phyloP scores from a whole-genome alignment of 1,140 invertebrate species.

The Cydia strobilella region DNA sequence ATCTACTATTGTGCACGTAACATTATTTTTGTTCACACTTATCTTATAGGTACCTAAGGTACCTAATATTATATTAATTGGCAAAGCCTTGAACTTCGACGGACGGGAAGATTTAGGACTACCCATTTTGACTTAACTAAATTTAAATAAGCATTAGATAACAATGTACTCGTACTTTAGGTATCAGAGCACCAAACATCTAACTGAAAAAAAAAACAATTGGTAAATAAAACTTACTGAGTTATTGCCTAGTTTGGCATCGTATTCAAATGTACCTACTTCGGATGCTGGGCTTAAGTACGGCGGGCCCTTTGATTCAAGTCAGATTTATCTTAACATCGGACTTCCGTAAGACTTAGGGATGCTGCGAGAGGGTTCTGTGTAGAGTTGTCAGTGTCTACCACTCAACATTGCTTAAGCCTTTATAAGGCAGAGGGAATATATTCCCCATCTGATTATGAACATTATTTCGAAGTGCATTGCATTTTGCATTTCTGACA shows the following conservation, averaged over 20 bases:
- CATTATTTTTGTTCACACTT: background rate
- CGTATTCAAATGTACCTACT: slow-evolving; percentile 4
- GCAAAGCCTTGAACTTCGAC: too few species aligned
- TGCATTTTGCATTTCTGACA: too few species aligned
- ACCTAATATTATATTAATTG: too few species aligned
- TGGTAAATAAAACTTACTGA: slow-evolving; percentile 12
- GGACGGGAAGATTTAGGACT: too few species aligned
- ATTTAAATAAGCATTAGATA: too few species aligned
- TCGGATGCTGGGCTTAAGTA: background rate
- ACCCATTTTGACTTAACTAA: too few species aligned
- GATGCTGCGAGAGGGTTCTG: background rate
- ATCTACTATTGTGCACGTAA: background rate
- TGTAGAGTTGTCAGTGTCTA: too few species aligned
- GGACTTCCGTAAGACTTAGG: slow-evolving; percentile 19
- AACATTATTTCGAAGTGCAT: too few species aligned
- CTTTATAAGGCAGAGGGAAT: too few species aligned
- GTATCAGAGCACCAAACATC: background rate
- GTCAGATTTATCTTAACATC: slow-evolving; percentile 24
- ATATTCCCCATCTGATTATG: too few species aligned
- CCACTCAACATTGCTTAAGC: background rate
- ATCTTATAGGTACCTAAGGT: too few species aligned
- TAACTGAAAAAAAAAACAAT: background rate
- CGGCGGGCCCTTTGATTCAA: slow-evolving; percentile 13
- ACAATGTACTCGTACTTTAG: too few species aligned
- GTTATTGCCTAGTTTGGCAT: background rate